Evolutionary conservation across 2,797 vertebrate species (phyloP), one percentile per base, ranked within the genome.

Genomic region (Synaphobranchus kaupii): DNA sequence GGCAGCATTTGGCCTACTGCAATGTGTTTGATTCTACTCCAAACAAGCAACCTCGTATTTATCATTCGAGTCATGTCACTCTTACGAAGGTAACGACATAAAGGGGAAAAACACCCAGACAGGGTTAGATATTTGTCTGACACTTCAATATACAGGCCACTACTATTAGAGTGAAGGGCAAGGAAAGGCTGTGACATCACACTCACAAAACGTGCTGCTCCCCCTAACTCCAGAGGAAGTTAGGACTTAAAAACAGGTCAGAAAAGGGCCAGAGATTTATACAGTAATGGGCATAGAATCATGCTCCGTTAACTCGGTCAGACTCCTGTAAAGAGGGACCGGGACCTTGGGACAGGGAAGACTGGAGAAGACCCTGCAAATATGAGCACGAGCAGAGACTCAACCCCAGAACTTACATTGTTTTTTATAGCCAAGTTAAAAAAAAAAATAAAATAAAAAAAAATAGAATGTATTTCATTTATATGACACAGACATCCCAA

Each of bases 231-330:
- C 82, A 3, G 50, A 31, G 50, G 82, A 31, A 2, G 6, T 83
- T 2, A 83, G 22, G 25, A n/a, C 22, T n/a, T 9, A 60, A 56
- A 15, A 34, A 84, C 20, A 44, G 54, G 54, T 9, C 47, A 25
- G 25, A 22, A 31, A 28, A 73, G 44, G 28, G n/a, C 8, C 20
- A 47, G 9, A 22, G 50, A 85, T 71, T 85, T n/a, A n/a, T 63
- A 85, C 84, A 85, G 84, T 85, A 71, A 85, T 71, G 84, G 60
- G 8, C 84, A 50, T 5, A 28, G 84, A 50, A 48, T 68, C 47
- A 68, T 31, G 84, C 60, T 85, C 63, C 54, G 68, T 71, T 85
- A 73, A 68, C 84, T 44, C n/a, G 13, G 44, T 47, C 47, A 47
- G 73, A 48, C 25, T 73, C 25, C 34, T 47, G 50, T 66, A 71